Evolutionary conservation across 2,113 vertebrate genomes (phyloP), one percentile per base, ranked within the genome.

Genomic region (Ammodytes marinus): DNA sequence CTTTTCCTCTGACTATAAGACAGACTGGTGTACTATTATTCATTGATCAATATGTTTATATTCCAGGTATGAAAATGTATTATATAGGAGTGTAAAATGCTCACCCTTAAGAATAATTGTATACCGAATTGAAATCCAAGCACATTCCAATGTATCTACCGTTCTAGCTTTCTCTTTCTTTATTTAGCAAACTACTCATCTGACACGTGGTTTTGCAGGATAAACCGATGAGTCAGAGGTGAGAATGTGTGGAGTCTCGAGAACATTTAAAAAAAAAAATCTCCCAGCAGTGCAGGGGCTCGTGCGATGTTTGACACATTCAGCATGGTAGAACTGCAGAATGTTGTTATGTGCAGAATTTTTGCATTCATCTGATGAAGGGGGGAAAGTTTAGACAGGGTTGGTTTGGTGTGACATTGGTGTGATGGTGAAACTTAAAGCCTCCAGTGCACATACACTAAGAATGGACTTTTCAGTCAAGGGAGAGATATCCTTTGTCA

Each of bases 211-310:
- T 27, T 94, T 91, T 93, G 60, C 94, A 95, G 95, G 94, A 95
- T 94, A 96, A 94, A 95, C 88, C 63, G 91, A 79, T 96, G 96
- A 97, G 91, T 97, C 96, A 97, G 92, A 96, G 90, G 96, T 96
- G 95, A 93, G 95, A 97, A 97, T 86, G 86, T 95, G 89, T 96
- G 85, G 91, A 95, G 94, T 95, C 94, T 96, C 95, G 94, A 27
- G 27, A 27, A 27, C 27, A 27, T 27, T 27, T 27, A 27, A 27
- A 27, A 27, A 27, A 27, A 27, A 93, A 95, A 96, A 11, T 52
- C 47, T 50, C 77, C 64, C 69, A 53, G 43, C 4, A 63, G 43
- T 61, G 37, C 47, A 59, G 50, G 55, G 67, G 43, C 13, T 57
- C 8, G 11, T 42, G 57, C 59, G 40, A 4, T 54, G 43, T 42